These are phyloP conservation scores for Copsychus sechellarum DNA, from an alignment of 2,113 vertebrate genomes.

Conservation along the genomic window DNA sequence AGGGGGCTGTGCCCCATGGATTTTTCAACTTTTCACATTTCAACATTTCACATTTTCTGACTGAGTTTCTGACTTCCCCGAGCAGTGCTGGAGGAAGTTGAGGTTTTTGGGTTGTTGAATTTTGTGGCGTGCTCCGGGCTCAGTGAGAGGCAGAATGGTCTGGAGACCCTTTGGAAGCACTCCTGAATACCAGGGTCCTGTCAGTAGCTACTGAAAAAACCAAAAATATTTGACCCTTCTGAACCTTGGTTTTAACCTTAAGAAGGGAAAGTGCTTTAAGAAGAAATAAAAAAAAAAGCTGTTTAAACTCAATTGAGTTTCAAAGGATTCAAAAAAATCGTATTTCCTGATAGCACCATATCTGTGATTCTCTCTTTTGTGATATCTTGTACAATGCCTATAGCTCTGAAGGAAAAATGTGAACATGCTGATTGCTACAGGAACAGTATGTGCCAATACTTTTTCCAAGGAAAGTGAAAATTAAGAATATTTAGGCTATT, in stretches of 20 bases:
- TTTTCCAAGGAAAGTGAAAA: background rate
- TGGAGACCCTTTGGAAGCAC: background rate
- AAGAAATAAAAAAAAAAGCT: background rate
- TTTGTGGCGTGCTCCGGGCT: accelerated
- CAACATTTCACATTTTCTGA: background rate
- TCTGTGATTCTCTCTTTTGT: background rate
- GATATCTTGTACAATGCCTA: background rate
- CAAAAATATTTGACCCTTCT: background rate
- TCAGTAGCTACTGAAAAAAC: background rate
- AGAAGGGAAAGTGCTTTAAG: background rate
- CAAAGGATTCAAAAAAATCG: background rate
- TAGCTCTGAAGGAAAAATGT: background rate
- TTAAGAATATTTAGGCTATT: background rate
- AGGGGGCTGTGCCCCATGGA: background rate
- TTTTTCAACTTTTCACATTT: background rate
- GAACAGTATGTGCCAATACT: background rate
- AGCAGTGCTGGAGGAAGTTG: background rate
- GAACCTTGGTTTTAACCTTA: background rate
- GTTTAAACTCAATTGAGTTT: background rate
- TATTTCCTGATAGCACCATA: background rate
- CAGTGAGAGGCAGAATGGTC: background rate
- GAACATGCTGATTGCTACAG: background rate
- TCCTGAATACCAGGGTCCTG: background rate
- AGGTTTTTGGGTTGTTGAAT: background rate
- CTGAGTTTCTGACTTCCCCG: background rate